Conservation (phyloP, 2,888 invertebrate genomes). For the Chrysina gloriosa region DNA sequence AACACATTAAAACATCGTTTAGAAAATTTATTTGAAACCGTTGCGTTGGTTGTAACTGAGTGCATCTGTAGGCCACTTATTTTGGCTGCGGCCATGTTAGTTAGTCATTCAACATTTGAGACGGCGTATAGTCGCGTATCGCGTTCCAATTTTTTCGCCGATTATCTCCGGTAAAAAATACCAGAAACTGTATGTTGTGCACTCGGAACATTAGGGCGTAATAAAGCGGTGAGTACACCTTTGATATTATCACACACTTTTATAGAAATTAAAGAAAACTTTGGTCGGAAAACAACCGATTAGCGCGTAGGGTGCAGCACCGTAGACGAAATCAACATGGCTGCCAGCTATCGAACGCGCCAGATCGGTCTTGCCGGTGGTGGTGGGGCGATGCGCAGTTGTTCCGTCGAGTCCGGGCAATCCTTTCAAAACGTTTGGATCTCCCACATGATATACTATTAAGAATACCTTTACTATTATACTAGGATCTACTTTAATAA, state of each 20-base stretch:
- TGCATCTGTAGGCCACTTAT: conserved; percentile 11
- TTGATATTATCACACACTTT: conserved; percentile 36
- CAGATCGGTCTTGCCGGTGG: conserved; percentile 15
- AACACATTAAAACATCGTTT: conserved; percentile 2
- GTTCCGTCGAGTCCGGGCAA: conserved; percentile 5
- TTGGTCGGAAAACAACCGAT: conserved; percentile 40
- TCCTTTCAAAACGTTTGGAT: neutral
- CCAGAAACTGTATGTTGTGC: neutral
- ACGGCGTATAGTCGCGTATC: conserved; percentile 32
- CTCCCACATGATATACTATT: neutral
- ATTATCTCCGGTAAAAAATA: neutral
- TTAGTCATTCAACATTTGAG: conserved; percentile 42
- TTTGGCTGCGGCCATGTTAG: conserved; percentile 40
- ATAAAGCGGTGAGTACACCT: conserved; percentile 40
- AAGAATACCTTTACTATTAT: neutral
- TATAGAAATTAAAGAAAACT: conserved; percentile 18
- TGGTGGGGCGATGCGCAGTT: conserved; percentile 44
- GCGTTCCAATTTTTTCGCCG: conserved; percentile 23
- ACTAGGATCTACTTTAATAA: too few relatives aligned
- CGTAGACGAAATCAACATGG: conserved; percentile 62
- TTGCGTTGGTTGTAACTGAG: neutral
- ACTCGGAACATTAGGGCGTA: conserved; percentile 5
- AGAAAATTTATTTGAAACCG: conserved; percentile 14
- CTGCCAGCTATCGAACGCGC: conserved; percentile 51
- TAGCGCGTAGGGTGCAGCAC: conserved; percentile 57